Evolutionary conservation across 2,888 invertebrate genomes (phyloP), one percentile per base, ranked within the genome.

Genomic region (Meloe dianella): DNA sequence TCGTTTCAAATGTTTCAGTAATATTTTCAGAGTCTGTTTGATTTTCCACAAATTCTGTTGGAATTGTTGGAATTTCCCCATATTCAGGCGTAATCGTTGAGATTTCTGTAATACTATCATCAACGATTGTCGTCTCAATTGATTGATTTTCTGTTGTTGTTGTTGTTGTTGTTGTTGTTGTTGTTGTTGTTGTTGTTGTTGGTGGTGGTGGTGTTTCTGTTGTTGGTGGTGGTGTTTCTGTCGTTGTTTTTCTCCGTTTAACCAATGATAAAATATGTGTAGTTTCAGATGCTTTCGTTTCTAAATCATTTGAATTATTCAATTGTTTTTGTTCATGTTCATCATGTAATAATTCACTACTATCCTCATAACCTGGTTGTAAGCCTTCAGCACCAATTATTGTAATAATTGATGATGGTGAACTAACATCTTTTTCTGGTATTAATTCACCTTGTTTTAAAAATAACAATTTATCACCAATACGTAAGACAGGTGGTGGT

Each of bases 351-450:
- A 71, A 59, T 63, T 77, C 76, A 8, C 71, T 67, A 60, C 74
- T 77, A 9, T 78, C 76, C 61, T 77, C 77, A 24, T 75, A 69
- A 1, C 76, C 75, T 63, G 83, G 76, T 75, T 85, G 83, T 6
- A 85, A 75, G 3, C 85, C 85, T 76, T 85, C 85, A 5, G 85
- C 84, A 14, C 85, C 85, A 61, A 85, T 83, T 6, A 85, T 79
- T 3, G 85, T 84, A 22, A 85, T 84, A 7, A 83, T 79, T 17
- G 82, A 79, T 5, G 80, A 74, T 1, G 83, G 82, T 2, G 83
- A 83, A 61, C 80, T 82, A 0, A 77, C 76, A 61, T 80, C 80
- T 65, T 81, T 81, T 66, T 82, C 82, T 2, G 79, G 77, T 12
- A 82, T 76, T 6, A 82, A 69, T 69, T 82, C 79, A 12, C 79